Evolutionary conservation across 2,888 invertebrate species (phyloP), one percentile per base, ranked within the genome.

Genomic region (Spodoptera picta): DNA sequence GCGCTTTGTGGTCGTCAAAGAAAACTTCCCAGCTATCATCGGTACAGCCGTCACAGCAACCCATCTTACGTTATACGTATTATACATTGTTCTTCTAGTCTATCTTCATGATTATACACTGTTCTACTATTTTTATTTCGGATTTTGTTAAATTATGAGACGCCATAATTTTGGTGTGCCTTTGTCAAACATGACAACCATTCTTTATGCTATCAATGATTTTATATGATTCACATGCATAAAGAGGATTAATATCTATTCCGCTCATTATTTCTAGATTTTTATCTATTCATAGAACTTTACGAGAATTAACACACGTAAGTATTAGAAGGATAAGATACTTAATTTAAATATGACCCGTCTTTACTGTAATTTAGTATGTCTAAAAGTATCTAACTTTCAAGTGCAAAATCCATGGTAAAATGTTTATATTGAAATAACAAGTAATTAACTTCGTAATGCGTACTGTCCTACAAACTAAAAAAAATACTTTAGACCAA

Each of bases 21-120:
- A 83, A 75, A 11, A 77, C 73, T 63, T 79, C 73, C 77, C 79
- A 83, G 46, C 69, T 72, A 1, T 81, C 71, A 60, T 84, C 75
- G 24, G 62, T 73, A 43, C 83, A 82, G 44, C 80, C 66, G 46
- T 62, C 56, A 55, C 90, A 90, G 67, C 83, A 84, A 73, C 64
- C 73, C 88, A 89, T 88, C 58, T 63, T 82, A 69, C 48, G 19
- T 52, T 27, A 14, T 27, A 19, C 24, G 11, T 23, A 36, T 48
- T 50, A 50, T 23, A 46, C 60, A 49, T 61, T 45, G 48, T 67
- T 19, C 24, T n/a, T 57, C 51, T 67, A 57, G 56, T 36, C 43
- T 44, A 45, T 65, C 31, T 52, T 51, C 48, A 58, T 42, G 14
- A 0, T 70, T 45, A 14, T 44, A n/a, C 11, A 12, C 58, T 54